Conservation (phyloP, 2,113 vertebrate species). For the Carassius gibelio region DNA sequence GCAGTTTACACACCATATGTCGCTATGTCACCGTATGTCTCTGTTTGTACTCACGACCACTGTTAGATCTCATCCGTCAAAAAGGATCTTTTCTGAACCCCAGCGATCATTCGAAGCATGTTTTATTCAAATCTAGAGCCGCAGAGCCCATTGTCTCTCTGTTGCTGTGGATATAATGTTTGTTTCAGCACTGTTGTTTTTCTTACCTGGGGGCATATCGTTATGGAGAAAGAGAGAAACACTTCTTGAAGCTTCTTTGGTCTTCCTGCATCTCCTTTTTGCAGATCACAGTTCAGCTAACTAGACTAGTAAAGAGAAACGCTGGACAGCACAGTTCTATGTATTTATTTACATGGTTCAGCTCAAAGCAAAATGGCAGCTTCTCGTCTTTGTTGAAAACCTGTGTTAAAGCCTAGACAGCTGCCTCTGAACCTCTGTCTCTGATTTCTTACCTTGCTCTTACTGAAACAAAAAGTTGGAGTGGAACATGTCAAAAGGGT, state of each 20-base stretch:
- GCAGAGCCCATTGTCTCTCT: constrained; percentile 22
- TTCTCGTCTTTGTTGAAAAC: neutral
- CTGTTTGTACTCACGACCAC: constrained; percentile 39
- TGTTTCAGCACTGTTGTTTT: constrained; percentile 49
- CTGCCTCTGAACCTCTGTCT: neutral
- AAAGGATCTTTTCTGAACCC: constrained; percentile 10
- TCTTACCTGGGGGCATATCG: constrained; percentile 38
- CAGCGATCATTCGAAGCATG: neutral
- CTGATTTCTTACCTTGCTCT: neutral
- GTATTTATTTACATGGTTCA: constrained; percentile 31
- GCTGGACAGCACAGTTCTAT: constrained; percentile 10
- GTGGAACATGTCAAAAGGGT: neutral
- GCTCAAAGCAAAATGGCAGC: constrained; percentile 5
- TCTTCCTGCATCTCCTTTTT: constrained; percentile 29
- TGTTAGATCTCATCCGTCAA: constrained; percentile 20
- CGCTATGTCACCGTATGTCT: constrained; percentile 38
- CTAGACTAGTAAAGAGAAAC: constrained; percentile 36
- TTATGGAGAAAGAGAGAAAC: constrained; percentile 44
- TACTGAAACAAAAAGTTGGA: neutral
- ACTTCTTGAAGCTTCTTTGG: constrained; percentile 41
- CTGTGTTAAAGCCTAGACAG: constrained; percentile 21
- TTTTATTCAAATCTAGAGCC: constrained; percentile 22
- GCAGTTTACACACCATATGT: constrained; percentile 36
- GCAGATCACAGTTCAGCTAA: constrained; percentile 24
- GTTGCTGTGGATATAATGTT: constrained; percentile 28